Evolutionary conservation across 2,888 invertebrate species (phyloP).

Genomic region (Parnassius orleans): DNA sequence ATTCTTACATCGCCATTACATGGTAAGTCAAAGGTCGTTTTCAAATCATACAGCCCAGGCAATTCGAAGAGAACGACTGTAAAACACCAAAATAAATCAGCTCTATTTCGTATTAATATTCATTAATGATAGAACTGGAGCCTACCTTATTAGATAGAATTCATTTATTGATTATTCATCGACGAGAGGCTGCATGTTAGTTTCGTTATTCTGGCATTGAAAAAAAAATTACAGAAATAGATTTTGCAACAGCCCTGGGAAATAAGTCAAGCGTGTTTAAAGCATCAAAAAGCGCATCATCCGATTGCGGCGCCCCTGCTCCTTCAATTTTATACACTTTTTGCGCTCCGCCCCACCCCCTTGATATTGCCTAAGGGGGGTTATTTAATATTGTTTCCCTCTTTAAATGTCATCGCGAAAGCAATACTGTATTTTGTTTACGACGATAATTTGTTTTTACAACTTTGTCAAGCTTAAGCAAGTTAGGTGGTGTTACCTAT

Average conservation of each 20-base stretch:
- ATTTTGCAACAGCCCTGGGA: slow-evolving; percentile 40
- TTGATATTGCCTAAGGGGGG: slow-evolving; percentile 20
- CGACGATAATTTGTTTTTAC: slow-evolving; percentile 20
- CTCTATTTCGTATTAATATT: no score
- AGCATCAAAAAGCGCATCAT: slow-evolving; percentile 68
- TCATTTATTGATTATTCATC: no score
- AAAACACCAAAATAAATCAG: no score
- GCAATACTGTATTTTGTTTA: slow-evolving; percentile 24
- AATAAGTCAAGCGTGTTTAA: slow-evolving; percentile 38
- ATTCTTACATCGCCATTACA: no score
- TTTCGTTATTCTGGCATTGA: no score
- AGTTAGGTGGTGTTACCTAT: slow-evolving; percentile 5
- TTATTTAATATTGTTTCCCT: slow-evolving; percentile 30
- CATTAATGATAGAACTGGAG: no score
- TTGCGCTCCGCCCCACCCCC: slow-evolving; percentile 33
- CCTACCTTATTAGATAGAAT: no score
- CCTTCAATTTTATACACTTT: slow-evolving; percentile 43
- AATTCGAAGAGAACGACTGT: no score
- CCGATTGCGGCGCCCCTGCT: slow-evolving; percentile 50
- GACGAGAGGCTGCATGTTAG: no score
- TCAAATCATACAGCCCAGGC: no score
- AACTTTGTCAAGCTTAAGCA: background rate
- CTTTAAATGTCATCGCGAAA: slow-evolving; percentile 29
- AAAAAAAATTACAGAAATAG: background rate
- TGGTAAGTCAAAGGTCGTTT: no score